phyloP scores from a whole-genome alignment of 2,797 vertebrate species.

The Rhinogobio ventralis region DNA sequence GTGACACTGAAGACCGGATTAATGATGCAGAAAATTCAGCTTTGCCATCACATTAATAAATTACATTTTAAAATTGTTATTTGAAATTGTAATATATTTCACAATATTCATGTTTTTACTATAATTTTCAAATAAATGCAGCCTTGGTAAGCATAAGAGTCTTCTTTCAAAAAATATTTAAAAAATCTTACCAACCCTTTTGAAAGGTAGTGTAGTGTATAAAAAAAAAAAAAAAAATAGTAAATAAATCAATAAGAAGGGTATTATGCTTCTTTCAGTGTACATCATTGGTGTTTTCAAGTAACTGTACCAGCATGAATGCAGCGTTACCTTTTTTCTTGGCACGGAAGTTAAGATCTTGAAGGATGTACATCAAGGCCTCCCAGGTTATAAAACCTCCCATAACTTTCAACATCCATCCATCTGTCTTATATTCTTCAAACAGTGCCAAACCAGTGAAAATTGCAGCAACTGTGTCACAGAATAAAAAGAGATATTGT shows the following conservation, averaged over 20 bases:
- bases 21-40: not conserved
- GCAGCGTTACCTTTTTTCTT: constrained; percentile 66
- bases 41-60: not conserved
- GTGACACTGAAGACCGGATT: no score
- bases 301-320: not conserved
- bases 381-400: constrained; percentile 81
- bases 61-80: not conserved
- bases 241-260: not conserved
- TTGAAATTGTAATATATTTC: not conserved
- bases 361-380: constrained; percentile 64
- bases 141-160: not conserved
- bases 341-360: constrained; percentile 62
- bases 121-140: not conserved
- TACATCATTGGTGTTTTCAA: not conserved
- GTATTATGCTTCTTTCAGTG: not conserved
- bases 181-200: not conserved
- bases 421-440: constrained; percentile 51
- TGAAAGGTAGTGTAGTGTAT: not conserved
- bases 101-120: not conserved
- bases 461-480: constrained; percentile 75
- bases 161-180: not conserved
- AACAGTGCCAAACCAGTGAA: constrained; percentile 77
- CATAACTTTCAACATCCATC: constrained; percentile 79
- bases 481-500: not conserved
- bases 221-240: not conserved